Evolutionary conservation across 2,797 vertebrate species (phyloP), one percentile per base, ranked within the genome.

Genomic region (Chrosomus eos): DNA sequence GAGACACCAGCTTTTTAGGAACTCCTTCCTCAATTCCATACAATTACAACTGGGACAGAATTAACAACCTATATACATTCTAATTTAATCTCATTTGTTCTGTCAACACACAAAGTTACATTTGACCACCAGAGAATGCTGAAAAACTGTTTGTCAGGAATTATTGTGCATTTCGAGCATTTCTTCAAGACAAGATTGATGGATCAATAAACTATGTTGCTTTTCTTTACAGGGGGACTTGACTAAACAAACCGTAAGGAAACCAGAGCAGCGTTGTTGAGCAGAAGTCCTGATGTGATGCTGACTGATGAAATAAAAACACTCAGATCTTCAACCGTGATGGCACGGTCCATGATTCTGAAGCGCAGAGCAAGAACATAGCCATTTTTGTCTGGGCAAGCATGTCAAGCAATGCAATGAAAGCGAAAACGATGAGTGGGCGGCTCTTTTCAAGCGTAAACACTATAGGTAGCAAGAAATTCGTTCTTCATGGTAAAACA

Each of bases 1-100:
- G 51, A 84, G 72, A 84, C 78, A 33, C 23, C 40, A n/a, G 51
- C 53, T 72, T 73, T 87, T 84, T 81, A 81, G 73, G 16, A 80
- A 38, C 55, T 45, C 4, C 36, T 74, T 31, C 43, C 45, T 45
- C 53, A 40, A 76, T 48, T 53, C 13, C 68, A 86, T 81, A 74
- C 84, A 84, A 68, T 73, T 48, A 36, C 67, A 21, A 76, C 77
- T n/a, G 38, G 60, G 60, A 81, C 9, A 38, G 19, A 82, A 84
- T 75, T n/a, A 76, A 79, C 82, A 81, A 70, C 38, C 13, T 43
- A 51, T 85, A 76, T 70, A 64, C 13, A 26, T 45, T 66, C 19
- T 11, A 38, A 48, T 43, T 48, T 66, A 19, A 43, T 70, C 33
- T 80, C 66, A 77, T 78, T 38, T 73, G 23, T 45, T 45, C n/a